Evolutionary conservation across 2,113 vertebrate species (phyloP), one percentile per base, ranked within the genome.

Genomic region (Catharus minimus): DNA sequence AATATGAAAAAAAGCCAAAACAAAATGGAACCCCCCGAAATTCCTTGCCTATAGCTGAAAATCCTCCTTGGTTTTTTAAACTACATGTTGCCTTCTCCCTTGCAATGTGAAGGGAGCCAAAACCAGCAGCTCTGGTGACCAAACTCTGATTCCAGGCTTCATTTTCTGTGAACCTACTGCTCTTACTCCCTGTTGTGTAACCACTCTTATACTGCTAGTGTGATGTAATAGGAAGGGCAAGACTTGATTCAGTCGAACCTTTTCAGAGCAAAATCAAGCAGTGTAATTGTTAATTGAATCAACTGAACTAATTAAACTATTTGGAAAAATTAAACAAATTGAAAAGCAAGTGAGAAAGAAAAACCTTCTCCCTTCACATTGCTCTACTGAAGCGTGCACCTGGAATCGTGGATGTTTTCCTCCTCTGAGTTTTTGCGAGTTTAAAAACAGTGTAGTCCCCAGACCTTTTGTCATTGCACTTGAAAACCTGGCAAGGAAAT

Each of bases 401-500:
- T 83, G 49, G 71, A 83, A 57, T 64, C 3, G 1, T 7, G 46
- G 27, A 8, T 10, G 6, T 49, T 68, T 84, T 86, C 28, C 15
- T 82, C 17, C 46, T 72, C 11, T 36, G 47, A 92, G 39, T 5
- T 90, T 84, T 69, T 57, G 11, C 9, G 5, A 21, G 13, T 20
- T 91, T 88, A 71, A 76, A 76, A 52, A 16, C 27, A 32, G 9
- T 19, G 23, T 47, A 22, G 56, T 65, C 26, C 18, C 32, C 33
- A 66, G 43, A 57, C 57, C 18, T 82, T 84, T 72, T 75, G 32
- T 57, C 69, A 84, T 75, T 75, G 44, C 28, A 19, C 22, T 77
- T 92, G 65, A 28, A 60, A 95, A 89, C 12, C 39, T 79, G 46
- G 53, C 44, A 93, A 82, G 38, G 58, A 82, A 93, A 82, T 17